phyloP scores from a whole-genome alignment of 1,140 invertebrate species.

The Scaptodrosophila lebanonensis region DNA sequence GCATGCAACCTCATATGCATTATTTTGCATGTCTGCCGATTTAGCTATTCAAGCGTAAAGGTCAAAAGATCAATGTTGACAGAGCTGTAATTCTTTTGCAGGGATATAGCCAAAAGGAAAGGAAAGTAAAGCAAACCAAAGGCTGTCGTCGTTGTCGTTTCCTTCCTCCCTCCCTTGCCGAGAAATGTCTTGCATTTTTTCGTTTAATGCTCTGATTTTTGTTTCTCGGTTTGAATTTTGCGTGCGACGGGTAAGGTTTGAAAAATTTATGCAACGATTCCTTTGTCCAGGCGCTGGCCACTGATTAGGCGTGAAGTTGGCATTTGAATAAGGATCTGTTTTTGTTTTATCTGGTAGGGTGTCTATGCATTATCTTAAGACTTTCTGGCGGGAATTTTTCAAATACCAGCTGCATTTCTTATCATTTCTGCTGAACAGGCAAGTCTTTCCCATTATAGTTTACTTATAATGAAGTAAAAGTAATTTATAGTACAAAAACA shows the following conservation, averaged over 20 bases:
- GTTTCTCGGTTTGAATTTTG: conserved; percentile 7
- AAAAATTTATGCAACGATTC: conserved; percentile 51
- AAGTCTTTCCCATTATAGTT: not conserved
- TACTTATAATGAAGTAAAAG: not conserved
- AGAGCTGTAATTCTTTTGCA: conserved; percentile 27
- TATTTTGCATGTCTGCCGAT: conserved; percentile 73
- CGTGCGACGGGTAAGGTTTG: not conserved
- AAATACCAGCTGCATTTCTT: conserved; percentile 2
- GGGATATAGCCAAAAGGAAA: conserved; percentile 7
- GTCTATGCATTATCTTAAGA: conserved; percentile 9
- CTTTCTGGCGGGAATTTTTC: conserved; percentile 46
- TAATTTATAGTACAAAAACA: not conserved
- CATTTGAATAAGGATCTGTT: conserved; percentile 54
- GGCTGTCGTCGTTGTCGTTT: no score
- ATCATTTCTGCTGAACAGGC: not conserved
- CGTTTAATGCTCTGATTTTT: conserved; percentile 57
- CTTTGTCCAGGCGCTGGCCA: conserved; percentile 51
- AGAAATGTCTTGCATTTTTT: conserved; percentile 43
- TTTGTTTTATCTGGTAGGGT: conserved; percentile 22
- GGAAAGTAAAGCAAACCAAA: no score
- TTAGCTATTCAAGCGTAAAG: conserved; percentile 63
- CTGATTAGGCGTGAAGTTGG: conserved; percentile 71
- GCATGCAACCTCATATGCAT: conserved; percentile 63
- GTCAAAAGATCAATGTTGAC: conserved; percentile 70
- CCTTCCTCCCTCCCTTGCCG: conserved; percentile 8